Evolutionary conservation across 2,113 vertebrate genomes (phyloP), one percentile per base, ranked within the genome.

Genomic region (Brachyhypopomus gauderio): DNA sequence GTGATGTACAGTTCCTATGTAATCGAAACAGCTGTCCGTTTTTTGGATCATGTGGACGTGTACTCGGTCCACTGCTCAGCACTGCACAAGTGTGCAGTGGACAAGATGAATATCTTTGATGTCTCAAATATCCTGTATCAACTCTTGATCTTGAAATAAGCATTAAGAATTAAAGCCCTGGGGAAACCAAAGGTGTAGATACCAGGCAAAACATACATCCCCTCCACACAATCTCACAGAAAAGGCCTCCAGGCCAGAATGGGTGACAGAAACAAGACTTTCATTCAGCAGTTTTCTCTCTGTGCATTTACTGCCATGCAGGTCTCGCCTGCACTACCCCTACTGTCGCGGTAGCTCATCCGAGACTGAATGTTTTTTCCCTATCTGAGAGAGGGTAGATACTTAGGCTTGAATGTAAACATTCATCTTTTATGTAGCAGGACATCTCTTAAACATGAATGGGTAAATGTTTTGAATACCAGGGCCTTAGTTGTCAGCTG

Each of bases 351-450:
- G 83, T 87, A 92, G 88, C 91, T 88, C 83, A 89, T 92, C 88
- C 87, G 84, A 91, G 90, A 90, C 91, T 90, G 92, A 92, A 92
- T 85, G 78, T 84, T 90, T 71, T 91, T 92, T 90, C 89, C 90
- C 87, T 91, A 84, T 83, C 38, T 90, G 90, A 91, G 90, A 89
- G 93, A 92, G 93, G 90, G 84, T 86, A 93, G 89, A 91, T 87
- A 90, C 86, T 91, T 89, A 90, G 88, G 87, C 80, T 85, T 90
- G 85, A 89, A 88, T 89, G 89, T 91, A 94, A 94, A 93, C 89
- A 94, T 88, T 93, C 90, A 93, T 93, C 86, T 93, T 93, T 95
- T 95, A 93, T 94, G 94, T 94, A 94, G 87, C 81, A 85, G 90
- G 89, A 91, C 92, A 92, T 93, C 87, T 92, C 89, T 93, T 92